A percentile compares a stretch with the other conserved stretches of the same genome.
Conservation (phyloP, 2,113 vertebrate species). For the human region GRCh38 chr1:30740501-30741000, state of each 20-base stretch:
- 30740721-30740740: fast-evolving
- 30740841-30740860: background rate
- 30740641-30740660: background rate
- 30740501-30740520: background rate
- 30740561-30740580: fast-evolving
- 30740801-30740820: fast-evolving
- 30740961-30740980: background rate
- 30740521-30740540: background rate
- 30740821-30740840: no score
- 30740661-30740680: background rate
- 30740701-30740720: background rate
- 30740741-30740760: fast-evolving
- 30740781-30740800: background rate
- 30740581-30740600: background rate
- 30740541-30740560: background rate
- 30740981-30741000: background rate
- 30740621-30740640: background rate
- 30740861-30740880: background rate
- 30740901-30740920: background rate
- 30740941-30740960: background rate
- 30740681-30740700: background rate
- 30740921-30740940: background rate
- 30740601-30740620: background rate
- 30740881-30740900: background rate
- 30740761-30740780: fast-evolving